A percentile compares a stretch with the other conserved stretches of the same genome.
Evolutionary conservation across 2,113 vertebrate genomes (phyloP).

Genomic region (Syrrhaptes paradoxus): DNA sequence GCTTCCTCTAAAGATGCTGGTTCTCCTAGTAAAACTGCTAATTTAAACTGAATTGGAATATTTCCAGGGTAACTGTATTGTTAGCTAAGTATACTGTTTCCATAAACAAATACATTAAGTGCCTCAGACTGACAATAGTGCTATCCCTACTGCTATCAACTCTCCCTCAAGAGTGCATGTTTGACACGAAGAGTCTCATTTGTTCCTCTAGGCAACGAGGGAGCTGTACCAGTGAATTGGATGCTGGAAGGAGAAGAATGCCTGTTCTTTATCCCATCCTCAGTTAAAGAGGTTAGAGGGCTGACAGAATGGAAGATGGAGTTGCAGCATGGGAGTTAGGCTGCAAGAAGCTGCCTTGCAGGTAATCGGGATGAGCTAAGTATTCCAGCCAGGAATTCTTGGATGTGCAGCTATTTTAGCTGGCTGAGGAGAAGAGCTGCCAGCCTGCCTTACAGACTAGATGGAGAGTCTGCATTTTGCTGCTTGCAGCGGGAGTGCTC

Average conservation of each 20-base stretch:
- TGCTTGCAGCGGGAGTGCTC: not conserved
- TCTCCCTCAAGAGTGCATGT: not conserved
- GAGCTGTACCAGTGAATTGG: not conserved
- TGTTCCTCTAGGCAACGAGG: accelerated
- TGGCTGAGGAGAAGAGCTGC: not conserved
- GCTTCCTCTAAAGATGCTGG: not conserved
- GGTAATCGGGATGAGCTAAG: not conserved
- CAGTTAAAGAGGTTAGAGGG: not conserved
- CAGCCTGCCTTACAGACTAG: not conserved
- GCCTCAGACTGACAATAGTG: not conserved
- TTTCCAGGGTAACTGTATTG: not conserved
- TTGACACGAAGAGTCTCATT: not conserved
- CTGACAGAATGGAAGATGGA: not conserved
- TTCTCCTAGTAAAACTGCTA: not conserved
- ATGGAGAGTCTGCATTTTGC: not conserved
- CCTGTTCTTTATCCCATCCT: not conserved
- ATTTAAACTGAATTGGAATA: not conserved
- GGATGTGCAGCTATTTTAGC: not conserved
- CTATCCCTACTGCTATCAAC: not conserved
- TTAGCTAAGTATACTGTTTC: not conserved
- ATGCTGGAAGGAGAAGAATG: not conserved
- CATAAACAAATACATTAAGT: not conserved
- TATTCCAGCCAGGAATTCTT: not conserved
- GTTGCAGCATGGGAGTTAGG: not conserved
- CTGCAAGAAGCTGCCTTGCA: not conserved